Evolutionary conservation across 2,888 invertebrate genomes (phyloP), one percentile per base, ranked within the genome.

Genomic region (Nasonia oneida): DNA sequence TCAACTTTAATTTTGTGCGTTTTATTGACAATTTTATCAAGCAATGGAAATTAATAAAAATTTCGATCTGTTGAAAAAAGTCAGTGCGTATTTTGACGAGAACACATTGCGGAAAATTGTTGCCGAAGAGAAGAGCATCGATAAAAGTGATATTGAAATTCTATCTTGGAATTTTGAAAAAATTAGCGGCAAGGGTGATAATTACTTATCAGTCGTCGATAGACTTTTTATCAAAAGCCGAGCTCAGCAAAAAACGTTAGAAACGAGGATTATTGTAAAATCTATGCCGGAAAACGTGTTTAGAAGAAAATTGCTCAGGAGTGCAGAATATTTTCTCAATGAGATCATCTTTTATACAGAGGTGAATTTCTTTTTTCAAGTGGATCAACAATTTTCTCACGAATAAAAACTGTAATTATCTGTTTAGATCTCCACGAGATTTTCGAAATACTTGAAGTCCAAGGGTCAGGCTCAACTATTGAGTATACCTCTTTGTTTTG

Each of bases 251-350:
- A 91, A 91, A 15, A 76, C 89, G 0, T 93, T 92, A 67, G 89
- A 93, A 75, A 91, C 95, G 0, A 95, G 95, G 90, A 92, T 96
- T 0, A 94, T 97, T 18, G 94, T 96, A 0, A 97, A 97, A 92
- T 94, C 94, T n/a, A 94, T 97, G 88, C 97, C 96, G 0, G 94
- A 94, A 80, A 96, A 95, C 89, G 86, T 95, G 1, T 95, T 95
- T 0, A 93, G 96, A 47, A 94, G 95, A 0, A 95, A 95, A 47
- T 95, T 96, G 0, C 97, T 95, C 89, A 94, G 95, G 84, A 96
- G 95, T 64, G 90, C 94, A 3, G 96, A 96, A 76, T 97, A 96
- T 91, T 97, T 97, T 90, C 93, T 94, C 87, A 97, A 96, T 90
- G 97, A 97, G 93, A 95, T 96, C 0, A 93, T 94, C 80, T 96